A percentile compares a stretch with the other conserved stretches of the same genome.
phyloP scores from a whole-genome alignment of 2,797 vertebrate genomes.

The Rallus crepitans region DNA sequence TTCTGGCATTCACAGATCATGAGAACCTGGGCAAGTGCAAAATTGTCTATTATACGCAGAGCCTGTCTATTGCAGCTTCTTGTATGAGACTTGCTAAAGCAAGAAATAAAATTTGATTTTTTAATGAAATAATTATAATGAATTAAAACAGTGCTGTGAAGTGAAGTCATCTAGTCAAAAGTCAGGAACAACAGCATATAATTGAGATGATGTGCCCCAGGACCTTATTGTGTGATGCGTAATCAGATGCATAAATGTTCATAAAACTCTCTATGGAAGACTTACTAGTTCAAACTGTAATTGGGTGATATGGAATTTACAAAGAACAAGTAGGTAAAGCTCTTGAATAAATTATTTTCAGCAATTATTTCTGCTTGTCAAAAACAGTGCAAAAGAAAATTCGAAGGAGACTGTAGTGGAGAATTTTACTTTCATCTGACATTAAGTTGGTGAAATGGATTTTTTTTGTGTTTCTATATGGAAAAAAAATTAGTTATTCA shows the following conservation, averaged over 20 bases:
- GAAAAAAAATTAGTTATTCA: background rate
- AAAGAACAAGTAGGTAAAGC: background rate
- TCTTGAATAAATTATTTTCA: background rate
- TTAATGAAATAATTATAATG: background rate
- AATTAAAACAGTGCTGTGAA: background rate
- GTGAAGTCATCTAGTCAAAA: background rate
- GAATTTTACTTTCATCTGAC: background rate
- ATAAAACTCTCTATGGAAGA: background rate
- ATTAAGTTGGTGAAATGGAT: background rate
- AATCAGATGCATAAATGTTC: background rate
- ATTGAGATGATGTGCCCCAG: background rate
- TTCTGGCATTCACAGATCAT: background rate
- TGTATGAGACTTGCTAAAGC: background rate
- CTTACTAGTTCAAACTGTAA: background rate
- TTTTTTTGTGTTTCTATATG: slow-evolving; percentile 12
- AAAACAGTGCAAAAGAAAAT: background rate
- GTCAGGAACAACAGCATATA: background rate
- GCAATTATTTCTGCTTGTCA: background rate
- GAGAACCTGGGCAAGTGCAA: background rate
- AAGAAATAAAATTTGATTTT: slow-evolving; percentile 10
- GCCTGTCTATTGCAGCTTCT: background rate
- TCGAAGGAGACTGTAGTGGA: background rate
- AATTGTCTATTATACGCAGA: background rate
- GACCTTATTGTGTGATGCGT: background rate
- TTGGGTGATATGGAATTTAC: background rate